Evolutionary conservation across 2,888 invertebrate genomes (phyloP).

Genomic region (Adineta ricciae): DNA sequence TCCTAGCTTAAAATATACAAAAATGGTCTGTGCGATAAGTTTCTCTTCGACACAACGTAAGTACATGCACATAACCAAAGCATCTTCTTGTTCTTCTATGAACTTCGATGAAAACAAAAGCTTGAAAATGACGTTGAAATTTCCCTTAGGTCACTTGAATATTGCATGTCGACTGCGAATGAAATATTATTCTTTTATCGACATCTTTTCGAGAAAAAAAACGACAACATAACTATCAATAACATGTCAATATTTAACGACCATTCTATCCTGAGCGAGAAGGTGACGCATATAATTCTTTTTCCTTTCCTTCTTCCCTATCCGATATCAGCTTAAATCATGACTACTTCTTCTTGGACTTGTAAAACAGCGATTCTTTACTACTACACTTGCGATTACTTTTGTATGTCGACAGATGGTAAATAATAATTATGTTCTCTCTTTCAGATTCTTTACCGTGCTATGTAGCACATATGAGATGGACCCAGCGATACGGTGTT

Average conservation of each 20-base stretch:
- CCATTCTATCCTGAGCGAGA: neutral
- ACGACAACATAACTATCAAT: neutral
- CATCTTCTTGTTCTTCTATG: neutral
- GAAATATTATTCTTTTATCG: neutral
- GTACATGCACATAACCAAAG: neutral
- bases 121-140: neutral
- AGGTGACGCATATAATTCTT: neutral
- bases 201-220: neutral
- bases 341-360: neutral
- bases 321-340: neutral
- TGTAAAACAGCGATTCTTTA: neutral
- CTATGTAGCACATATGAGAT: conserved; percentile 22
- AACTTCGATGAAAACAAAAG: neutral
- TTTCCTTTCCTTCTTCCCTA: neutral
- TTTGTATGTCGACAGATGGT: neutral
- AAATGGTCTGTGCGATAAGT: neutral
- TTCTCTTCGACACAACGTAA: neutral
- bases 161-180: neutral
- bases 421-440: neutral
- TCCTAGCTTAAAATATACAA: neutral
- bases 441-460: neutral
- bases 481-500: neutral
- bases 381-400: neutral
- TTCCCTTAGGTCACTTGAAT: neutral
- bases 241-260: neutral